Evolutionary conservation across 1,140 invertebrate genomes (phyloP).

Genomic region (Octopus bimaculoides): DNA sequence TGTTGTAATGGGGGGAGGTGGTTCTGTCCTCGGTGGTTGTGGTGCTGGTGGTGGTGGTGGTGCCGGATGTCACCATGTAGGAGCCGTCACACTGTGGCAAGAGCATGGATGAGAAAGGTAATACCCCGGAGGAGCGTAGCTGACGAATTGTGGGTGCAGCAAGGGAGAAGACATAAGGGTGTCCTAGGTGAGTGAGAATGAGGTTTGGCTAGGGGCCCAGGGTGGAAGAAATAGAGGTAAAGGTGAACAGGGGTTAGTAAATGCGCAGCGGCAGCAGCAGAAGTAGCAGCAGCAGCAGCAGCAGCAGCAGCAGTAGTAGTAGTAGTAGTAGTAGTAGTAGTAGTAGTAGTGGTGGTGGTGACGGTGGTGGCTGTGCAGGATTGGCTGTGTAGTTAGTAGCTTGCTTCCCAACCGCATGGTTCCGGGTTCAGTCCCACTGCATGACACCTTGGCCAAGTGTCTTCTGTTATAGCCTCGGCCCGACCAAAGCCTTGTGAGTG

Average conservation of each 20-base stretch:
- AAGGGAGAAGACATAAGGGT: neutral
- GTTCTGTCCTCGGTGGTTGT: too few species aligned
- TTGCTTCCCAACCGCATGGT: too few species aligned
- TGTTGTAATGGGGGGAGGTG: neutral
- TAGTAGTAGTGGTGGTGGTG: rapidly evolving
- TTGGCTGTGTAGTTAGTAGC: too few species aligned
- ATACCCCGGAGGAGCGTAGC: too few species aligned
- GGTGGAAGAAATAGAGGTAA: neutral
- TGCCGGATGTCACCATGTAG: rapidly evolving
- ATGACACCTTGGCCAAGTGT: too few species aligned
- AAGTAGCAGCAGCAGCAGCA: neutral
- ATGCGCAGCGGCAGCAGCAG: neutral
- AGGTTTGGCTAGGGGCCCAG: neutral
- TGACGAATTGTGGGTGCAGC: neutral
- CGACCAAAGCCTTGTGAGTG: too few species aligned
- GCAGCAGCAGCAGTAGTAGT: neutral
- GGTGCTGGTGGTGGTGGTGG: too few species aligned
- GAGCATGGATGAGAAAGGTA: neutral
- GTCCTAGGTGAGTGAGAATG: neutral
- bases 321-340: neutral
- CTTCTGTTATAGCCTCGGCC: too few species aligned
- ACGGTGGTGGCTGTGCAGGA: too few species aligned
- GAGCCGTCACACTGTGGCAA: neutral
- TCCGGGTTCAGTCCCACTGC: too few species aligned
- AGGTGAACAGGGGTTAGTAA: neutral